Conservation (phyloP, 1,140 invertebrate species). For the Ceratina calcarata region DNA sequence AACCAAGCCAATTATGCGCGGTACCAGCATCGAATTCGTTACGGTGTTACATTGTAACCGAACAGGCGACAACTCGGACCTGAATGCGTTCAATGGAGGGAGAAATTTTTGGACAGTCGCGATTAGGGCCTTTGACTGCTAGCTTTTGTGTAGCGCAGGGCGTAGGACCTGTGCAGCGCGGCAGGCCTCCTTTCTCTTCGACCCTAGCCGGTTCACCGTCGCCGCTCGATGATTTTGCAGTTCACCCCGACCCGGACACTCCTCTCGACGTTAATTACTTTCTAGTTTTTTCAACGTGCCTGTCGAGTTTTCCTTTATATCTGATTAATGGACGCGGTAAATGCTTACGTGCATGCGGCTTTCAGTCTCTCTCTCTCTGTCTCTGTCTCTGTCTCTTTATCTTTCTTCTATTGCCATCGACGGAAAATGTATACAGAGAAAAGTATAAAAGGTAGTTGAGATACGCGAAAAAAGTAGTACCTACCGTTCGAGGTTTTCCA, state of each 20-base stretch:
- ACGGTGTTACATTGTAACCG: conserved; percentile 49
- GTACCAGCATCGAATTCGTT: conserved; percentile 56
- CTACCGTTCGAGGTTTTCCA: neutral
- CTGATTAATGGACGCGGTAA: conserved; percentile 39
- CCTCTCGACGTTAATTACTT: conserved; percentile 39
- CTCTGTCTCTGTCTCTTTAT: neutral
- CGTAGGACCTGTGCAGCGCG: neutral
- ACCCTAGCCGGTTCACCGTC: neutral
- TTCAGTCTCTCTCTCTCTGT: too few species aligned
- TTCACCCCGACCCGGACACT: neutral
- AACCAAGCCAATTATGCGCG: conserved; percentile 57
- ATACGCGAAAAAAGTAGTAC: neutral
- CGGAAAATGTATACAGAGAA: neutral
- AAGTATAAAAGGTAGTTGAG: neutral
- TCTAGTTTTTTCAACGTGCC: conserved; percentile 24
- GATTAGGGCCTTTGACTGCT: conserved; percentile 4
- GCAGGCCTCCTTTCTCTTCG: neutral
- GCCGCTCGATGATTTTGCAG: conserved; percentile 24
- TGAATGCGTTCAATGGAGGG: conserved; percentile 29
- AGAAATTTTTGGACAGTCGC: conserved; percentile 53
- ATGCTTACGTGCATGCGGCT: conserved; percentile 22
- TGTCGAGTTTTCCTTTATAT: conserved; percentile 36
- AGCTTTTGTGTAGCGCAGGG: conserved; percentile 29
- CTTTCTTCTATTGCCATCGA: neutral
- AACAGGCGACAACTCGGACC: conserved; percentile 36